Evolutionary conservation across 1,140 invertebrate genomes (phyloP).

Genomic region (Brachionus angularis): DNA sequence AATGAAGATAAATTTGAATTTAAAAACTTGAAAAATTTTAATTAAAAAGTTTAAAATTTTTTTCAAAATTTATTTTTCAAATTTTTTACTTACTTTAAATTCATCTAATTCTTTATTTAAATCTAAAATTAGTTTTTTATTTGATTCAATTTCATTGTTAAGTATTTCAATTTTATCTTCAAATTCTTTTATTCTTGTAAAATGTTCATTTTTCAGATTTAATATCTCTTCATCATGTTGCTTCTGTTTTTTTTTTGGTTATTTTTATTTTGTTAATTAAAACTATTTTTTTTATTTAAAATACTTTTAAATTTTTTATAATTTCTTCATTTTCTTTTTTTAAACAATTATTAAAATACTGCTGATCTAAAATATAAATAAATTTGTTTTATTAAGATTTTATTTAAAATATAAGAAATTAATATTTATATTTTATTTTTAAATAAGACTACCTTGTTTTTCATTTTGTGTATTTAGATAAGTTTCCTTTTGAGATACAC

Average conservation of each 20-base stretch:
- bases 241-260: background rate
- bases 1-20: background rate
- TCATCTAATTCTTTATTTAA: slow-evolving; percentile 28
- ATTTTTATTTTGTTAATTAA: background rate
- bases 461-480: no score
- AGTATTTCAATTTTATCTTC: slow-evolving; percentile 11
- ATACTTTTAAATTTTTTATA: slow-evolving; percentile 9
- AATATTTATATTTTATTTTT: no score
- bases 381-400: background rate
- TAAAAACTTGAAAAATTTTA: background rate
- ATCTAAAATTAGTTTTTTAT: background rate
- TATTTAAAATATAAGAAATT: no score
- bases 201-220: background rate
- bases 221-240: slow-evolving; percentile 21
- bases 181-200: background rate
- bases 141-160: slow-evolving; percentile 16
- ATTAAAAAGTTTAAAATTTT: background rate
- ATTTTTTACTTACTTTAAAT: background rate
- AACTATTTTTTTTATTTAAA: background rate
- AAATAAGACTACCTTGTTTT: no score
- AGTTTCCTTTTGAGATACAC: no score
- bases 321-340: slow-evolving; percentile 14
- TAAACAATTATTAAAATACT: background rate
- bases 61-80: background rate
- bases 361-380: background rate